Conservation (phyloP, 53 echinoderm and acorn worm species). For the Luidia sarsii region DNA sequence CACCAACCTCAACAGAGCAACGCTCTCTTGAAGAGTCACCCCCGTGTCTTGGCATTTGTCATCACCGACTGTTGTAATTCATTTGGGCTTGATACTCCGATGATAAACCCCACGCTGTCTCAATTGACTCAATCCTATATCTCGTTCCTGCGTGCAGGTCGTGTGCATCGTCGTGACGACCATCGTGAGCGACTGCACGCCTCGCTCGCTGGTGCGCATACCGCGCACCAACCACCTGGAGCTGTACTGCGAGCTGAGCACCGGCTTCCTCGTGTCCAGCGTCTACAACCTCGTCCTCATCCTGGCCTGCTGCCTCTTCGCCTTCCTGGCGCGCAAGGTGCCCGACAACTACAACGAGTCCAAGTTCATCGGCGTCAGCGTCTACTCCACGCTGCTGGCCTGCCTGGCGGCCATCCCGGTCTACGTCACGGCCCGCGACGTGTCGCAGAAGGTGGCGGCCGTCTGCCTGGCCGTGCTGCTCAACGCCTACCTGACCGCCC, state of each 20-base stretch:
- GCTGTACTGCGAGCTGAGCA: constrained; percentile 23
- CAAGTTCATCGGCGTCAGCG: constrained; percentile 46
- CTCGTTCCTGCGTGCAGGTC: not conserved
- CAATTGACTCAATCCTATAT: not conserved
- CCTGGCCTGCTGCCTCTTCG: constrained; percentile 41
- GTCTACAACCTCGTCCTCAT: constrained; percentile 45
- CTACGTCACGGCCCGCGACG: constrained; percentile 26
- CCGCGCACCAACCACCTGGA: constrained; percentile 29
- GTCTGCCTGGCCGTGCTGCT: constrained; percentile 40
- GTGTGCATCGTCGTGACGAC: constrained; percentile 5
- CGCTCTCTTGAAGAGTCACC: too few relatives aligned
- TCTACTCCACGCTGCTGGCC: constrained; percentile 39
- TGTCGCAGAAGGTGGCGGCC: constrained; percentile 27
- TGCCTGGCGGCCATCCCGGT: constrained; percentile 43
- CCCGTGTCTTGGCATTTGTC: too few relatives aligned
- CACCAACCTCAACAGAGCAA: too few relatives aligned
- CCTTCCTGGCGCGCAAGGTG: constrained; percentile 42
- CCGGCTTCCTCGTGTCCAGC: constrained; percentile 25
- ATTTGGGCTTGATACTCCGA: too few relatives aligned
- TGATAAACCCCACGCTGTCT: too few relatives aligned
- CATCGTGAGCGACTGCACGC: not conserved
- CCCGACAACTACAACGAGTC: constrained; percentile 64
- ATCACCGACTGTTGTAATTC: too few relatives aligned
- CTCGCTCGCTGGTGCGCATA: not conserved
- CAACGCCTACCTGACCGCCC: constrained; percentile 34